Evolutionary conservation across 2,797 vertebrate species (phyloP), one percentile per base, ranked within the genome.

Genomic region (Anisognathus igniventris): DNA sequence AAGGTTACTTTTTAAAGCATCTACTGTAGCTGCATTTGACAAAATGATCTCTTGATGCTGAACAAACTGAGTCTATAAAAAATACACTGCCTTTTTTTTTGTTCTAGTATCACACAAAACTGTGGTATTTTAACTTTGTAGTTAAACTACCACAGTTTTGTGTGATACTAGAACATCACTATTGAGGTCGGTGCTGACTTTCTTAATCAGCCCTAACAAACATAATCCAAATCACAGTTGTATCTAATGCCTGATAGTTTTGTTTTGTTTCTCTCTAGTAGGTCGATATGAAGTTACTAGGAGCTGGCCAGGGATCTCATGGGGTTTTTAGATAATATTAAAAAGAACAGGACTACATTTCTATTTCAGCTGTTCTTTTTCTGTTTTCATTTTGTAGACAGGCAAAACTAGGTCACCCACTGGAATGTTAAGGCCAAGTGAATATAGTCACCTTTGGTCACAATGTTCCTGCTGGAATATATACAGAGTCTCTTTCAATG

Each of bases 361-460:
- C 42, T 88, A 27, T 92, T 87, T 65, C 31, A 71, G 57, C 21
- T 83, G 50, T 72, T 93, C 24, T 14, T 78, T 84, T 56, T 77
- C 44, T 54, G 39, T 81, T 93, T 94, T 58, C 30, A 64, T 93
- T 91, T 88, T 80, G 40, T 83, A 85, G 83, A 84, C 61, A 66
- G 48, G 48, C 67, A 93, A 83, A 96, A 95, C 30, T 90, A 80
- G 90, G 74, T 83, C 86, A 90, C 40, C 35, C n/a, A 76, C 40
- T 83, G 54, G 40, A 93, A 84, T 12, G 15, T 66, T 86, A 75
- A 95, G 66, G 75, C 79, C 44, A 94, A 79, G 60, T 73, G 57
- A 78, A 66, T 86, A 35, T 40, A 71, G 68, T 87, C 67, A 91
- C 53, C 77, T 80, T 88, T 70, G 61, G 22, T 92, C 72, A 54